Base-by-base conservation (phyloP, 2,113 vertebrate species). In the Artemisiospiza belli region DNA sequence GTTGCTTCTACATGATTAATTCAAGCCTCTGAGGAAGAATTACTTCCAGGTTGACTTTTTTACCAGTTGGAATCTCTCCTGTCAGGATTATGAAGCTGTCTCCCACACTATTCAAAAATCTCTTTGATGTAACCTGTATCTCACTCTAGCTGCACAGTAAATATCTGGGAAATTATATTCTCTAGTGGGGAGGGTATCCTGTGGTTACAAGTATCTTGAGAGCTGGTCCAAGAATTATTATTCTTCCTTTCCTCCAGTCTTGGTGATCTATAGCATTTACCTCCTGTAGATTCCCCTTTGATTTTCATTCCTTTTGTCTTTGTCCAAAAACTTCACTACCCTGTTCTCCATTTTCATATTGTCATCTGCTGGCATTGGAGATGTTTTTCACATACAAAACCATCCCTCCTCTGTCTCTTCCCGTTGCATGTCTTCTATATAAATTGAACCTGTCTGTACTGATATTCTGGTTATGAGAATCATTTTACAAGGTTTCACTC, bases 11-110 rank as follows among this genome's bases (percentile, higher is more conserved):
- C 11, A 30, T 83, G 73, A 92, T 97, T 94, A 96, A 93, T 92
- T 96, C 83, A 86, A 96, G 66, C 72, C 73, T 96, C 66, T 93
- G 68, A 96, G 88, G 90, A 96, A 96, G 90, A 95, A 95, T 95
- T 95, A 97, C 95, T 97, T 96, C 95, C 95, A 97, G 94, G 96
- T 96, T 96, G 92, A 95, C 95, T 97, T 94, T 96, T 96, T 69
- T 68, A 92, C 88, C 0, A 15, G 63, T 93, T 95, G 95, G 94
- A 96, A 92, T 87, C 47, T 83, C 68, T 97, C 93, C 85, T 96
- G 93, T 93, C 92, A 93, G 93, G 83, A 93, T 83, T 95, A 95
- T 95, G 95, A 96, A 96, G 90, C 86, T 90, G 84, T 96, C 87
- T 96, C 95, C 95, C 94, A 96, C 92, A 96, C 79, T 95, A 83